These are phyloP conservation scores for Sialis lutaria DNA, from an alignment of 2,888 invertebrate genomes.

Conservation along the genomic window DNA sequence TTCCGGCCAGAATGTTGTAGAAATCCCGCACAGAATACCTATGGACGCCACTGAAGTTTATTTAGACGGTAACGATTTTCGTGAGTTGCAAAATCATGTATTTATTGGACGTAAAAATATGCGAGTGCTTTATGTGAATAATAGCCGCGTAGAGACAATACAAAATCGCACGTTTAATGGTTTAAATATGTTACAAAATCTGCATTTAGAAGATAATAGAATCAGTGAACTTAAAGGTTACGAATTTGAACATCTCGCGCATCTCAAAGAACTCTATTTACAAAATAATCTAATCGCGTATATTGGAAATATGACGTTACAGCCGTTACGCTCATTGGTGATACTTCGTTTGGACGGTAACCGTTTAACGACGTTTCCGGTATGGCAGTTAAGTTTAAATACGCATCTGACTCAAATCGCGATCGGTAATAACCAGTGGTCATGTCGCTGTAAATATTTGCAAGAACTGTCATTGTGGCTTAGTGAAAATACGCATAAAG, in stretches of 20 bases:
- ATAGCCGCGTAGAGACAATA: conserved; percentile 65
- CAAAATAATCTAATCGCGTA: conserved; percentile 68
- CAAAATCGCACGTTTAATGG: conserved; percentile 86
- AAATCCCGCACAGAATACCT: conserved; percentile 73
- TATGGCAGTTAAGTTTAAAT: conserved; percentile 57
- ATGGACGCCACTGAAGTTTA: conserved; percentile 91
- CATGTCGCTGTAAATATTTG: conserved; percentile 77
- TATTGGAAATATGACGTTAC: conserved; percentile 66
- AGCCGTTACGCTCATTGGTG: conserved; percentile 59
- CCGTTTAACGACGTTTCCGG: conserved; percentile 58
- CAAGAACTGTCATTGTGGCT: conserved; percentile 71
- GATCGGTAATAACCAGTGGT: conserved; percentile 74
- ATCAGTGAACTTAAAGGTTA: conserved; percentile 62
- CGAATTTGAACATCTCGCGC: conserved; percentile 67
- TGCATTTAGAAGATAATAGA: conserved; percentile 76
- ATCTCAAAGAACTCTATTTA: conserved; percentile 64
- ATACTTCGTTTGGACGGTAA: conserved; percentile 72
- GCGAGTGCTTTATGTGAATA: conserved; percentile 70
- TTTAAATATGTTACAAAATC: conserved; percentile 53
- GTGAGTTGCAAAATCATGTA: conserved; percentile 66
- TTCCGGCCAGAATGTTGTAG: conserved; percentile 57
- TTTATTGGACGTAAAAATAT: conserved; percentile 84
- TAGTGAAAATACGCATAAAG: conserved; percentile 61
- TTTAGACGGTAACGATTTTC: conserved; percentile 77
- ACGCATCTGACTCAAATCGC: conserved; percentile 54